Conservation (phyloP, 1,140 invertebrate genomes). For the Thrips palmi region DNA sequence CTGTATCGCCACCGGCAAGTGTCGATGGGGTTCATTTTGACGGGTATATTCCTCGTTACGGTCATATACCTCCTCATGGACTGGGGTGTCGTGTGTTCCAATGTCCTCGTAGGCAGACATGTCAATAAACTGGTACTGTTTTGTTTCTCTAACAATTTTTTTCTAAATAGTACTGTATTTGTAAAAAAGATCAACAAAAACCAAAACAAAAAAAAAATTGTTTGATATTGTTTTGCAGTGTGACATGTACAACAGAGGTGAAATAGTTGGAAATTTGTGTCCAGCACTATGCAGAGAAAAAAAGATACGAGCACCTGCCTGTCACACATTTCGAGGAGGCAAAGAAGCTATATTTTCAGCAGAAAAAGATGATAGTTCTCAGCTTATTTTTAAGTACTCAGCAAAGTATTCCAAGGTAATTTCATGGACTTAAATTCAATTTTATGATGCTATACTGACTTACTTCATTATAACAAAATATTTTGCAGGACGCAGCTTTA, state of each 20-base stretch:
- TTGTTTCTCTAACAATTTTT: background rate
- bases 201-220: constrained; percentile 2
- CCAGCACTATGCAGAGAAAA: constrained; percentile 30
- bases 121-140: constrained; percentile 29
- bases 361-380: constrained; percentile 26
- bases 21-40: constrained; percentile 15
- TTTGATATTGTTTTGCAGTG: constrained; percentile 28
- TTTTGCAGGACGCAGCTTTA: constrained; percentile 25
- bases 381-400: constrained; percentile 33
- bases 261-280: constrained; percentile 35
- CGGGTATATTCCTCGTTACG: constrained; percentile 17
- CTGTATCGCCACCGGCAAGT: constrained; percentile 22
- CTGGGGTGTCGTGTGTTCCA: constrained; percentile 36
- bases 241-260: constrained; percentile 25
- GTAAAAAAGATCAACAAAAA: background rate
- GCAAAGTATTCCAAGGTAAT: constrained; percentile 7
- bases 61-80: constrained; percentile 27
- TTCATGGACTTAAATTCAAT: no score
- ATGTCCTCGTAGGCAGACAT: constrained; percentile 31
- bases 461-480: constrained; percentile 24
- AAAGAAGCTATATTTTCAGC: constrained; percentile 37
- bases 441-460: no score
- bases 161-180: background rate
- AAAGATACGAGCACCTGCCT: constrained; percentile 30
- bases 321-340: constrained; percentile 32